Conservation (phyloP, 2,888 invertebrate species). For the Sylvicola fuscatus region DNA sequence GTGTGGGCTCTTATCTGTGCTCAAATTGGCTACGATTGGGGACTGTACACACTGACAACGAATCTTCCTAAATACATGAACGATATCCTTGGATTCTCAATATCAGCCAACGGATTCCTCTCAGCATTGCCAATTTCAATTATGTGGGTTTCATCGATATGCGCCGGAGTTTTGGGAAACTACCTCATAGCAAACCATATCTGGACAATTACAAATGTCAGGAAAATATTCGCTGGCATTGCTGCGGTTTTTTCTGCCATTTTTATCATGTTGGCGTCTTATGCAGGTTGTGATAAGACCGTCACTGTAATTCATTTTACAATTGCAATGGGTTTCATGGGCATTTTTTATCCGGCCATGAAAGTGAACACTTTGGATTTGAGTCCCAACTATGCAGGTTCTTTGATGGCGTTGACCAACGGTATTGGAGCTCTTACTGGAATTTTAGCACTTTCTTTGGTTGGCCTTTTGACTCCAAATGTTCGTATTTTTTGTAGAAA, state of each 20-base stretch:
- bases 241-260: conserved; percentile 46
- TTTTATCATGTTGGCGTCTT: conserved; percentile 44
- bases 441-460: conserved; percentile 44
- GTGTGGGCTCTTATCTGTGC: conserved; percentile 56
- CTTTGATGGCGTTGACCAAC: conserved; percentile 45
- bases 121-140: conserved; percentile 38
- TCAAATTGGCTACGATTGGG: conserved; percentile 46
- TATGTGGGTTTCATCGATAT: conserved; percentile 37
- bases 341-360: conserved; percentile 48
- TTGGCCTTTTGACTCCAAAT: conserved; percentile 41
- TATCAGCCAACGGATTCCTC: conserved; percentile 35
- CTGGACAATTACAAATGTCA: conserved; percentile 31
- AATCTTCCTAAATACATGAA: conserved; percentile 42
- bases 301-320: conserved; percentile 40
- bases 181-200: conserved; percentile 37
- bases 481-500: no score
- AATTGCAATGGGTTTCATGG: conserved; percentile 47
- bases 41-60: conserved; percentile 41
- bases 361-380: conserved; percentile 46
- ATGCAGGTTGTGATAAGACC: conserved; percentile 44
- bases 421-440: conserved; percentile 53
- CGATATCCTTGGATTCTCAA: conserved; percentile 36
- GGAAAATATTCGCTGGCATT: conserved; percentile 45
- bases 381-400: conserved; percentile 43
- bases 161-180: conserved; percentile 45